These are phyloP conservation scores for Thunnus albacares DNA, from an alignment of 2,797 vertebrate species.

Conservation along the genomic window DNA sequence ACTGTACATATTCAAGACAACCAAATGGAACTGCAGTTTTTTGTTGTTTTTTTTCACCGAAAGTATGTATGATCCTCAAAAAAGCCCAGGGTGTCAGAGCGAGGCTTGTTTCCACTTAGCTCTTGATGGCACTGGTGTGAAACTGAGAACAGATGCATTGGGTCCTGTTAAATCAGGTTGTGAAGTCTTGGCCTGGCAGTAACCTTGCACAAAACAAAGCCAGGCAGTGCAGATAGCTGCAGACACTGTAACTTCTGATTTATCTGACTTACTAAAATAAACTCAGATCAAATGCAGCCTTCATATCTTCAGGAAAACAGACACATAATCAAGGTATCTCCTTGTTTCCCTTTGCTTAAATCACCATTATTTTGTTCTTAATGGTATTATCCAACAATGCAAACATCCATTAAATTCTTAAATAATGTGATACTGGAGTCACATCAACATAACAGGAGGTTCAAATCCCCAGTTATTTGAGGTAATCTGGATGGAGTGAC, in stretches of 20 bases:
- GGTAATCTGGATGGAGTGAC: constrained; percentile 13
- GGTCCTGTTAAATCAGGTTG: constrained; percentile 76
- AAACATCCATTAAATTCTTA: constrained; percentile 23
- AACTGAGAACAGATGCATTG: constrained; percentile 73
- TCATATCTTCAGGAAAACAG: constrained; percentile 45
- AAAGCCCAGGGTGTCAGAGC: constrained; percentile 36
- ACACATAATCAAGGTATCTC: constrained; percentile 38
- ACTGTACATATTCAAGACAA: constrained; percentile 11
- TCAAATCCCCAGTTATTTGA: neutral
- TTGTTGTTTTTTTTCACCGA: neutral
- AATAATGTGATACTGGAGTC: constrained; percentile 6
- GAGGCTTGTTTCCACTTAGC: constrained; percentile 54
- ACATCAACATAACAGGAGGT: neutral
- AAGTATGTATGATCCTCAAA: constrained; percentile 7
- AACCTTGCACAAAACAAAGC: constrained; percentile 69
- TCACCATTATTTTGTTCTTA: constrained; percentile 36
- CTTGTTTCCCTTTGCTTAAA: constrained; percentile 31
- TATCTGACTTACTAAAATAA: constrained; percentile 62
- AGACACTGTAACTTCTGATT: constrained; percentile 54
- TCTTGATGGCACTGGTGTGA: constrained; percentile 65
- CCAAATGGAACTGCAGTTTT: constrained; percentile 6
- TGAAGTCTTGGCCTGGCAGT: constrained; percentile 64
- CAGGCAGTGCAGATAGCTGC: constrained; percentile 53
- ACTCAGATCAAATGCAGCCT: constrained; percentile 51
- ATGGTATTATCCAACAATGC: constrained; percentile 37